Base-by-base conservation (phyloP, 2,797 vertebrate species). In the Garrulus glandarius region DNA sequence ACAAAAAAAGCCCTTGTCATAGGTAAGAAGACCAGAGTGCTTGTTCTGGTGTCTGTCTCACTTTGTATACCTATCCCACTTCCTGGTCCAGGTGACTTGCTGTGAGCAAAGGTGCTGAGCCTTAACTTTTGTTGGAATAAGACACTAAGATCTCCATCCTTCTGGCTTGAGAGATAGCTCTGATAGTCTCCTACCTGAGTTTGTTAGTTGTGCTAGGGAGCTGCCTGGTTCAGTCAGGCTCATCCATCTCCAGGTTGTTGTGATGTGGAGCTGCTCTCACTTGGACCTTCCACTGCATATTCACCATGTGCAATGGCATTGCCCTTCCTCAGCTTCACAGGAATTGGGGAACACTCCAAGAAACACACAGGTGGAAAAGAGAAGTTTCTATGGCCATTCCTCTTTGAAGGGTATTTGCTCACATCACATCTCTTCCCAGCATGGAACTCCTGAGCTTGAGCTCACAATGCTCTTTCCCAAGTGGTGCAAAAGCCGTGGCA, bases 401-500 rank as follows among this genome's bases (percentile, higher is more conserved):
- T n/a, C 29, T 70, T 47, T 3, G 4, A 26, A 65, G 7, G 7
- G 10, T 26, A 3, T 55, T 63, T 56, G 9, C 19, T 68, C 18
- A n/a, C 7, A 6, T 23, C 3, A 0, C 37, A 50, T 47, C 49
- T 10, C 3, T 50, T 8, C 39, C 72, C 13, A 1, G n/a, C 8
- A 11, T 0, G 0, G 14, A 46, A 29, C 64, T 84, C 71, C 34
- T 11, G 22, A 92, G 34, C 43, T n/a, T 39, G 37, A 44, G 50
- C 36, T 64, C 11, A 4, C 2, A 9, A 1, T 21, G 9, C 13
- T 61, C 17, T 39, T 61, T 75, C 36, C 29, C 0, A 0, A 21
- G 63, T 0, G 6, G 9, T 9, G 24, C 1, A 14, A 60, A 71
- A 71, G n/a, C 44, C 0, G 0, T 22, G 13, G 6, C 26, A 27